Evolutionary conservation across 2,797 vertebrate species (phyloP), one percentile per base, ranked within the genome.

Genomic region (Gallinago nigripennis): DNA sequence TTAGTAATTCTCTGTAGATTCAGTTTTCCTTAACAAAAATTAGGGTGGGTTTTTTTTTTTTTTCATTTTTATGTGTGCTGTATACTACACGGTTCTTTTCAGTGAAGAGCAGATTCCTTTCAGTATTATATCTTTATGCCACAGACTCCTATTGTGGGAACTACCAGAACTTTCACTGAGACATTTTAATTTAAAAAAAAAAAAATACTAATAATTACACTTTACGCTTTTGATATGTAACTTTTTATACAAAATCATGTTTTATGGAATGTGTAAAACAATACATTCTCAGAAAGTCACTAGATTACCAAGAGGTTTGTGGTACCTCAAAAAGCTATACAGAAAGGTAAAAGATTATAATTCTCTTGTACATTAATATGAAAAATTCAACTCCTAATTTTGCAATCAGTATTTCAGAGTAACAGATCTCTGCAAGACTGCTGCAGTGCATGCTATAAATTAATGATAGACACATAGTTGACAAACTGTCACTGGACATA

Each of bases 1-100:
- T 95, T 83, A 89, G 80, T 94, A 95, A 96, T 88, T 73, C 91
- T 97, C 91, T 83, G 48, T 76, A 92, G 93, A 64, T 85, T 90
- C 56, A 65, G 7, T 23, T 96, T 94, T 90, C 78, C 16, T 11
- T 75, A 82, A 66, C 18, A 94, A 89, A 91, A 94, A 63, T 11
- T 24, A 91, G 18, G 18, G 41, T 6, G 11, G 11, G 3, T 41
- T 41, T 16, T 16, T 41, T 41, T 41, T 41, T 80, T 91, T 92
- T 91, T 91, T 92, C 37, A 61, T 89, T 92, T 93, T 84, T 77
- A 23, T 92, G 12, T 72, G 50, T 93, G 39, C 35, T 83, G 41
- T 68, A 63, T 75, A 69, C 45, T 50, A 23, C 23, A n/a, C 4
- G 25, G 15, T 51, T 94, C 68, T 94, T n/a, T 68, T 91, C 39